A percentile compares a stretch with the other conserved stretches of the same genome.
These are phyloP conservation scores for Scytalopus superciliaris DNA, from an alignment of 2,113 vertebrate genomes.

Conservation along the genomic window DNA sequence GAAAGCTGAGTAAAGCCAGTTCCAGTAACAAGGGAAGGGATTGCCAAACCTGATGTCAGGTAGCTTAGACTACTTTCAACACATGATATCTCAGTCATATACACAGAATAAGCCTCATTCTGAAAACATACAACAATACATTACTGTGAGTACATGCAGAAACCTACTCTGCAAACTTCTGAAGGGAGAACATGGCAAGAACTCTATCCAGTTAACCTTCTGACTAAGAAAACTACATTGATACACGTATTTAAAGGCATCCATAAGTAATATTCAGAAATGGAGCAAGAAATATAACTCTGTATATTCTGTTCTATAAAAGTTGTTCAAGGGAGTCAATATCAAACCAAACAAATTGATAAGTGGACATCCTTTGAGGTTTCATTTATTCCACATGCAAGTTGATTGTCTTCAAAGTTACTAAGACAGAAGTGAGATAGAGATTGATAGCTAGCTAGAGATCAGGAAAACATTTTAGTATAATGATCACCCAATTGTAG, in stretches of 20 bases:
- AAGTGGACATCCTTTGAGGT: neutral
- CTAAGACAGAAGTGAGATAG: neutral
- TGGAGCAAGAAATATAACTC: neutral
- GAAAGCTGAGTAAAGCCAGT: neutral
- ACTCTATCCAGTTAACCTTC: neutral
- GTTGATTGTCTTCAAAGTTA: neutral
- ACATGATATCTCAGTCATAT: neutral
- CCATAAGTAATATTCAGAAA: neutral
- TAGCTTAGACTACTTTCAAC: neutral
- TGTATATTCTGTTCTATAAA: neutral
- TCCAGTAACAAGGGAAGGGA: neutral
- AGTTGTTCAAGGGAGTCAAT: neutral
- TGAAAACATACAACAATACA: neutral
- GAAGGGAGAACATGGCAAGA: neutral
- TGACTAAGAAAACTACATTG: neutral
- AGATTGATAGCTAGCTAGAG: neutral
- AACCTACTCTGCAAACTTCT: neutral
- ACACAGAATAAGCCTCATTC: neutral
- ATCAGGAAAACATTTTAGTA: neutral
- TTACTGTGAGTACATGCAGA: neutral
- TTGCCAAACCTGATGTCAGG: neutral
- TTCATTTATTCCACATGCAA: neutral
- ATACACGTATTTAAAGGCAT: neutral
- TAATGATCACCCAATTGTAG: neutral
- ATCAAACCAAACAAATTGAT: neutral